Base-by-base conservation (phyloP, 2,888 invertebrate genomes). In the Heteromurus nitidus region DNA sequence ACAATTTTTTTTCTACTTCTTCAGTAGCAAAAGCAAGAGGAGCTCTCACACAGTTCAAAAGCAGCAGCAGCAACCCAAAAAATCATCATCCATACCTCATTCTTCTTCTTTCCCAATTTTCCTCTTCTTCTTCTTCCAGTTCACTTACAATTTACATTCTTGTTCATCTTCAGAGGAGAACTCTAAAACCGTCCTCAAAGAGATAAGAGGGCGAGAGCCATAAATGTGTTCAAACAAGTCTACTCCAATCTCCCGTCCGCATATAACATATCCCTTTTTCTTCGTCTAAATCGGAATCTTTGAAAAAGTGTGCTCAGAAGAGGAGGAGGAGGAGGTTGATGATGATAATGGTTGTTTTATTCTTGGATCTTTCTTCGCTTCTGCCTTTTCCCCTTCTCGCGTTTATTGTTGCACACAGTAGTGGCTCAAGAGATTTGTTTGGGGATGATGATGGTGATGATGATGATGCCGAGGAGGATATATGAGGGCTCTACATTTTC, bases 141-240 rank as follows among this genome's bases (percentile, higher is more conserved):
- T 64, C 70, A 70, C 77, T 79, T 70, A 70, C 77, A 69, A 69
- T 76, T 76, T 69, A 76, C 76, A 76, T 60, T 69, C 69, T 70
- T 76, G 58, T 65, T 26, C 47, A 67, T 55, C 47, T 26, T 42
- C 65, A 44, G 42, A 22, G 30, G 42, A 69, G 24, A 47, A 31
- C 24, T 72, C 24, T 42, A 53, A 62, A 64, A n/a, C n/a, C n/a
- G n/a, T 62, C 22, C 26, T 30, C 18, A 60, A 64, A 22, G 31
- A 53, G 50, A 65, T 9, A 68, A 60, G n/a, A n/a, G n/a, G n/a
- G n/a, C n/a, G n/a, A n/a, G n/a, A n/a, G n/a, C n/a, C n/a, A n/a
- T n/a, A n/a, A n/a, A n/a, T n/a, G n/a, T n/a, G n/a, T n/a, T n/a
- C n/a, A 67, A 47, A 50, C 50, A 60, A 50, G 64, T 53, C 53